Conservation (phyloP, 2,113 vertebrate genomes). For the Meriones unguiculatus region DNA sequence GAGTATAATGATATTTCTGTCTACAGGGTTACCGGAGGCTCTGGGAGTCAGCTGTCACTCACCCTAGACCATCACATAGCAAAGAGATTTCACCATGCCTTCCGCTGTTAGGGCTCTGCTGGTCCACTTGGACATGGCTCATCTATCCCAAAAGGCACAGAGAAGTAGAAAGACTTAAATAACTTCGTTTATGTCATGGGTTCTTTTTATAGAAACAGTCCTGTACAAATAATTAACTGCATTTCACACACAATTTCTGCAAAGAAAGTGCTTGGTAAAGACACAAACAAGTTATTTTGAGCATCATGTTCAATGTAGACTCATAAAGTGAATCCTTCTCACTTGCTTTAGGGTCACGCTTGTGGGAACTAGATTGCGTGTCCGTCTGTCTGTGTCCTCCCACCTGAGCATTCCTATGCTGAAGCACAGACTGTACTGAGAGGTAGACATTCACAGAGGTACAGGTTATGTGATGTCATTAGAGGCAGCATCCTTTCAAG, state of each 20-base stretch:
- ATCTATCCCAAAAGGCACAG: not conserved
- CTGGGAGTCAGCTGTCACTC: not conserved
- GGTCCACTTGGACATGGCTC: not conserved
- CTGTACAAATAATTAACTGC: not conserved
- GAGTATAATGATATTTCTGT: not conserved
- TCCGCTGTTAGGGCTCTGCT: not conserved
- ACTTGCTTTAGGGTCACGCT: not conserved
- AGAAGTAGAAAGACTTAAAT: conserved; percentile 10
- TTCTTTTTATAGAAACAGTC: not conserved
- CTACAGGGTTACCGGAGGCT: not conserved
- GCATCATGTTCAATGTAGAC: not conserved
- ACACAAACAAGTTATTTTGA: not conserved
- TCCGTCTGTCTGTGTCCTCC: not conserved
- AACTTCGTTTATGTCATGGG: not conserved
- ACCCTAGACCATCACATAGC: not conserved
- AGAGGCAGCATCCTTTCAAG: not conserved
- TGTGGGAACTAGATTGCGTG: not conserved
- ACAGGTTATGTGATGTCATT: not conserved
- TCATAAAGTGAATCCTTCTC: not conserved
- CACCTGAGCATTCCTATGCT: not conserved
- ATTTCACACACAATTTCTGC: not conserved
- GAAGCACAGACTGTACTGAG: not conserved
- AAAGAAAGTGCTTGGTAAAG: not conserved
- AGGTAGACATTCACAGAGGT: not conserved
- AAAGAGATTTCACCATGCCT: not conserved